Evolutionary conservation across 2,888 invertebrate genomes (phyloP).

Genomic region (Glaucopsyche alexis): DNA sequence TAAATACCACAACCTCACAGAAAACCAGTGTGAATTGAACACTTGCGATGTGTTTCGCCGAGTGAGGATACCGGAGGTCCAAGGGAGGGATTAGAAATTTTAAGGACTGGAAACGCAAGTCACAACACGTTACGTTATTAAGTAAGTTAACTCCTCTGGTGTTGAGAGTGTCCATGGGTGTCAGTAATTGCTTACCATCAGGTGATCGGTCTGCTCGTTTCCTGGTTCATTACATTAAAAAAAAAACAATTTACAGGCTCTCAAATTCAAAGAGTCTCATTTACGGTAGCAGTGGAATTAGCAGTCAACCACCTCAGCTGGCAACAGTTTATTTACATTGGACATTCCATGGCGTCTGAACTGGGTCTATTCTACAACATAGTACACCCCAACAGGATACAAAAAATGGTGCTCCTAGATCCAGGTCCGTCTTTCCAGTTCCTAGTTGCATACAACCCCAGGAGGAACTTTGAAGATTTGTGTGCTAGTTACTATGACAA

Average conservation of each 20-base stretch:
- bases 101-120: too few relatives aligned
- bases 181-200: too few relatives aligned
- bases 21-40: too few relatives aligned
- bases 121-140: too few relatives aligned
- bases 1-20: too few relatives aligned
- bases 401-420: constrained; percentile 64
- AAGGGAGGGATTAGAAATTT: too few relatives aligned
- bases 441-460: not conserved
- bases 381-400: constrained; percentile 70
- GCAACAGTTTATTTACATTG: constrained; percentile 56
- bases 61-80: too few relatives aligned
- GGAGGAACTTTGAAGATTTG: constrained; percentile 51
- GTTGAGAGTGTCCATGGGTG: too few relatives aligned
- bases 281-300: constrained; percentile 56
- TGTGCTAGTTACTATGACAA: constrained; percentile 56
- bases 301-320: constrained; percentile 55
- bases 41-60: too few relatives aligned
- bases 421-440: constrained; percentile 48
- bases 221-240: too few relatives aligned
- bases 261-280: constrained; percentile 58
- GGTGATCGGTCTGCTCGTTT: too few relatives aligned
- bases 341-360: constrained; percentile 69
- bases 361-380: constrained; percentile 61
- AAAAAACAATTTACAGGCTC: constrained; percentile 47
- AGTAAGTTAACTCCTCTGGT: too few relatives aligned